These are phyloP conservation scores for Ceratina calcarata DNA, from an alignment of 1,140 invertebrate species.

Conservation along the genomic window DNA sequence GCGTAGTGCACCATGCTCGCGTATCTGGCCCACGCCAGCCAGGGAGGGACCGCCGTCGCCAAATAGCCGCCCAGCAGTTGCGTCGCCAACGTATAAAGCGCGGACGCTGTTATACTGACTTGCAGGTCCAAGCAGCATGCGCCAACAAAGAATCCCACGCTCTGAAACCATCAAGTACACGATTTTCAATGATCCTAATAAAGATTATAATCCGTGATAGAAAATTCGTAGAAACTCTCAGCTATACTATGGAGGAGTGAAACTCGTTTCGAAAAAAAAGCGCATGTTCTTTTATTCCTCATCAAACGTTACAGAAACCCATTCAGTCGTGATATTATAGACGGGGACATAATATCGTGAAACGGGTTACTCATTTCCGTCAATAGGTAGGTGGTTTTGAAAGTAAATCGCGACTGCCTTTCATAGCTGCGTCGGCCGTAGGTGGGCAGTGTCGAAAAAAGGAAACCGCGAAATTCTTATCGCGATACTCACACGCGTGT, in stretches of 20 bases:
- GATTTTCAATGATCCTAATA: background rate
- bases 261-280: no score
- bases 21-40: slow-evolving; percentile 91
- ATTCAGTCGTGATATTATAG: slow-evolving; percentile 8
- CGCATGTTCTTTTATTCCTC: no score
- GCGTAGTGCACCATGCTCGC: slow-evolving; percentile 91
- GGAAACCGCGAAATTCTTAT: slow-evolving; percentile 26
- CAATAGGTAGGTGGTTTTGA: slow-evolving; percentile 52
- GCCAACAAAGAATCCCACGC: slow-evolving; percentile 91
- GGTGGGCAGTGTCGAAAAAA: slow-evolving; percentile 41
- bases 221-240: no score
- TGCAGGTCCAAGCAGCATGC: slow-evolving; percentile 91
- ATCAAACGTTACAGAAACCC: background rate
- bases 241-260: no score
- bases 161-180: slow-evolving; percentile 78
- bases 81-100: slow-evolving; percentile 89
- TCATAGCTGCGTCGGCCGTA: slow-evolving; percentile 38
- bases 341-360: slow-evolving; percentile 13
- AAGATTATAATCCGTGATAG: background rate
- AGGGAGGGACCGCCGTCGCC: slow-evolving; percentile 88
- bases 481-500: background rate
- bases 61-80: slow-evolving; percentile 92
- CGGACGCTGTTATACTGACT: slow-evolving; percentile 89
- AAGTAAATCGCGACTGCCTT: slow-evolving; percentile 49
- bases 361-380: slow-evolving; percentile 47